Conservation (phyloP, 1,140 invertebrate genomes). For the Drepana arcuata region DNA sequence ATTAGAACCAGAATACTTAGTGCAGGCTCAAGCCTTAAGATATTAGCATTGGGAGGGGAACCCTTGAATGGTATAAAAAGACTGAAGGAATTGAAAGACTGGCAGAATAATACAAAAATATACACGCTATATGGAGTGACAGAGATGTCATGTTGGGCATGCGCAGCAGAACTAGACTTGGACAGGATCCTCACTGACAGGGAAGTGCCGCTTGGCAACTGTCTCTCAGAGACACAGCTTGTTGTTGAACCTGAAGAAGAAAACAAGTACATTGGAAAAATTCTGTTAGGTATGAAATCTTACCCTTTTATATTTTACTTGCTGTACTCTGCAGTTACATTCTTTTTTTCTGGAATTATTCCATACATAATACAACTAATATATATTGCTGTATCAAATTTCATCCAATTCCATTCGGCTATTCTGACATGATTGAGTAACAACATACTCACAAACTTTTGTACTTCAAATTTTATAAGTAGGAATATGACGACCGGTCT, state of each 20-base stretch:
- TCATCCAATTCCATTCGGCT: too few relatives aligned
- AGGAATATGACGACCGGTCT: too few relatives aligned
- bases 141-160: constrained; percentile 89
- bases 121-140: constrained; percentile 89
- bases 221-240: constrained; percentile 76
- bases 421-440: too few relatives aligned
- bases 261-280: constrained; percentile 68
- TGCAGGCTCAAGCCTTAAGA: constrained; percentile 65
- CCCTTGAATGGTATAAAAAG: constrained; percentile 66
- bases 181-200: constrained; percentile 30
- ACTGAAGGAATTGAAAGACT: constrained; percentile 63
- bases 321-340: too few relatives aligned
- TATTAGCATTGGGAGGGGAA: constrained; percentile 78
- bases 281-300: constrained; percentile 72
- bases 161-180: constrained; percentile 72
- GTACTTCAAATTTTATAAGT: too few relatives aligned
- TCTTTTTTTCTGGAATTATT: too few relatives aligned
- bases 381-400: too few relatives aligned
- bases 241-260: constrained; percentile 40
- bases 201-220: constrained; percentile 72
- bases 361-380: too few relatives aligned
- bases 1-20: constrained; percentile 74
- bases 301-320: constrained; percentile 1
- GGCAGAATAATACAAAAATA: constrained; percentile 72
- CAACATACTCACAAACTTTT: too few relatives aligned